Evolutionary conservation across 2,888 invertebrate genomes (phyloP), one percentile per base, ranked within the genome.

Genomic region (Ditula angustiorana): DNA sequence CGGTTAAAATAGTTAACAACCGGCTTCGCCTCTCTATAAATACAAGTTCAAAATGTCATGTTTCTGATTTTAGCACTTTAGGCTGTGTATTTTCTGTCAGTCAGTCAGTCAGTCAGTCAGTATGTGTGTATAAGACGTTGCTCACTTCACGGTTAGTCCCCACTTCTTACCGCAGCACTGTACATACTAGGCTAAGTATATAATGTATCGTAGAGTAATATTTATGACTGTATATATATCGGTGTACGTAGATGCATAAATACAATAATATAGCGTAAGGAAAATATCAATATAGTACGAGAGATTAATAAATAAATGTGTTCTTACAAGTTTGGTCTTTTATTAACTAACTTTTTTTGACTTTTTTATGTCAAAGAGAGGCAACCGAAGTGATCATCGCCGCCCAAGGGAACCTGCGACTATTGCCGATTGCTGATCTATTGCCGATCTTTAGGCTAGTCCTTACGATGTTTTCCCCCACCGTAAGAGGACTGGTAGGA

Each of bases 291-390:
- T 73, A 71, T 67, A 67, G 59, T 53, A 68, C 62, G 71, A 75
- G 70, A 72, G 72, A 75, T 73, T 57, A 61, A 65, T 71, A 77
- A n/a, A 78, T 78, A 78, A 78, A 78, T 76, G 78, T 78, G 78
- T 78, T 78, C 78, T 78, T 78, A 77, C 71, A 57, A 56, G 2
- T 16, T 0, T 16, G 35, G 23, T 37, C 61, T 67, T 58, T 55
- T 52, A 62, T 19, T 50, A 10, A 24, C 10, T 37, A n/a, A n/a
- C n/a, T n/a, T n/a, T n/a, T n/a, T n/a, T n/a, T n/a, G n/a, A n/a
- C n/a, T n/a, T n/a, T n/a, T n/a, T n/a, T n/a, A n/a, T n/a, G n/a
- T n/a, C n/a, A n/a, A n/a, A n/a, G n/a, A n/a, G n/a, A n/a, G n/a
- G n/a, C n/a, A n/a, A n/a, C n/a, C n/a, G n/a, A n/a, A n/a, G n/a